Conservation (phyloP, 2,888 invertebrate species). For the Ecdyonurus torrentis region DNA sequence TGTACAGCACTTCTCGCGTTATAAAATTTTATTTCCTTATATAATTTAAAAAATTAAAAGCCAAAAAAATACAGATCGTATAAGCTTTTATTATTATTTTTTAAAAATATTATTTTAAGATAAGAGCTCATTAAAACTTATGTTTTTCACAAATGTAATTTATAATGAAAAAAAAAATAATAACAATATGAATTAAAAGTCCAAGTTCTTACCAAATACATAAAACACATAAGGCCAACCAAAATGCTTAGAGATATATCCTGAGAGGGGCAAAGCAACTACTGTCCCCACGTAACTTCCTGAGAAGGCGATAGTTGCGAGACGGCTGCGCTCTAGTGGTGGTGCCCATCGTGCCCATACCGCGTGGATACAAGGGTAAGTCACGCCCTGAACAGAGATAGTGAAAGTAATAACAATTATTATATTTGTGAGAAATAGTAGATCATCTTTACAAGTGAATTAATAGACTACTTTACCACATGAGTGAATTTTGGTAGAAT, state of each 20-base stretch:
- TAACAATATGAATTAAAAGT: neutral
- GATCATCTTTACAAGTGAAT: too few relatives aligned
- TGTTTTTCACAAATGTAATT: neutral
- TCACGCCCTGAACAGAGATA: conserved; percentile 64
- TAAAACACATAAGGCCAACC: conserved; percentile 77
- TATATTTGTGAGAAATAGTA: too few relatives aligned
- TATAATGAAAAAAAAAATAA: neutral
- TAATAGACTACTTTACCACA: too few relatives aligned
- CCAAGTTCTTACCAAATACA: conserved; percentile 43
- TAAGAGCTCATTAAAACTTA: too few relatives aligned
- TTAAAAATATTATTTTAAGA: neutral
- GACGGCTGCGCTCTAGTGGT: conserved; percentile 53
- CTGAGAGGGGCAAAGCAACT: conserved; percentile 62
- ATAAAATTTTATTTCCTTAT: too few relatives aligned
- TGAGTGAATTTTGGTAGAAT: too few relatives aligned
- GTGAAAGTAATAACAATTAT: too few relatives aligned
- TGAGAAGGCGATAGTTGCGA: conserved; percentile 69
- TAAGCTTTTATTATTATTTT: conserved; percentile 2
- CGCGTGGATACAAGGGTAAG: conserved; percentile 65
- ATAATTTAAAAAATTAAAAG: conserved; percentile 13
- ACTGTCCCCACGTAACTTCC: conserved; percentile 77
- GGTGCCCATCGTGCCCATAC: conserved; percentile 77
- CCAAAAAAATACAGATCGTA: too few relatives aligned
- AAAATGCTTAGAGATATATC: conserved; percentile 48
- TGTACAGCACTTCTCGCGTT: too few relatives aligned